Evolutionary conservation across 2,888 invertebrate genomes (phyloP).

Genomic region (Pemphredon lugubris): DNA sequence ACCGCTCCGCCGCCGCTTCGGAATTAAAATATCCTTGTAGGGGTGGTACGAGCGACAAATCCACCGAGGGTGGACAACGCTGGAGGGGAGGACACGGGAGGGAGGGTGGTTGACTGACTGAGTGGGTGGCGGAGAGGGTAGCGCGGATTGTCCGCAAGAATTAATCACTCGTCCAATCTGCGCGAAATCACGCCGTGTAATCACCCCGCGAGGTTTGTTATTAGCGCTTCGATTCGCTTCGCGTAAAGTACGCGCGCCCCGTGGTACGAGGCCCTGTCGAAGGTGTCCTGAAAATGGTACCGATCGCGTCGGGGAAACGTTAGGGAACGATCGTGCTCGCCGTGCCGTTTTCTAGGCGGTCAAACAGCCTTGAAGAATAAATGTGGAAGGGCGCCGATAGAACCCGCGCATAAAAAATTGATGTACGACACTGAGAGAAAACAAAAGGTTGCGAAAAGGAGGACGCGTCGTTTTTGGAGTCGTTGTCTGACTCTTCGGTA

Average conservation of each 20-base stretch:
- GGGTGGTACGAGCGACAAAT: slow-evolving; percentile 49
- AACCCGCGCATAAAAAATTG: no score
- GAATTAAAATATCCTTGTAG: slow-evolving; percentile 72
- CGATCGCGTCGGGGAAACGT: background rate
- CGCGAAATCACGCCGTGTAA: slow-evolving; percentile 69
- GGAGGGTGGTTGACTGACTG: slow-evolving; percentile 20
- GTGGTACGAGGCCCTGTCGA: background rate
- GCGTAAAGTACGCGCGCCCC: slow-evolving; percentile 26
- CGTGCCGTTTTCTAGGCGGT: no score
- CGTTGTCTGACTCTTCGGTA: no score
- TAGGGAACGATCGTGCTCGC: no score
- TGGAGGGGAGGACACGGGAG: slow-evolving; percentile 6
- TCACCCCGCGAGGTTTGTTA: slow-evolving; percentile 63
- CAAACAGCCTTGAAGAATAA: no score
- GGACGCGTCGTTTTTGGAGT: no score
- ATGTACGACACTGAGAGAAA: no score
- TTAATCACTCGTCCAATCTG: slow-evolving; percentile 71
- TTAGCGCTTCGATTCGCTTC: slow-evolving; percentile 49
- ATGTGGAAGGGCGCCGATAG: no score
- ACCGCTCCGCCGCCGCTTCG: slow-evolving; percentile 65
- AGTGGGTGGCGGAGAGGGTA: slow-evolving; percentile 24
- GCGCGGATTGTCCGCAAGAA: slow-evolving; percentile 66
- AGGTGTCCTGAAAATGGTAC: background rate
- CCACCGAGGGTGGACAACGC: slow-evolving; percentile 34
- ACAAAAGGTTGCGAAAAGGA: no score